Base-by-base conservation (phyloP, 1,140 invertebrate species). In the Scaptomyza graminum region DNA sequence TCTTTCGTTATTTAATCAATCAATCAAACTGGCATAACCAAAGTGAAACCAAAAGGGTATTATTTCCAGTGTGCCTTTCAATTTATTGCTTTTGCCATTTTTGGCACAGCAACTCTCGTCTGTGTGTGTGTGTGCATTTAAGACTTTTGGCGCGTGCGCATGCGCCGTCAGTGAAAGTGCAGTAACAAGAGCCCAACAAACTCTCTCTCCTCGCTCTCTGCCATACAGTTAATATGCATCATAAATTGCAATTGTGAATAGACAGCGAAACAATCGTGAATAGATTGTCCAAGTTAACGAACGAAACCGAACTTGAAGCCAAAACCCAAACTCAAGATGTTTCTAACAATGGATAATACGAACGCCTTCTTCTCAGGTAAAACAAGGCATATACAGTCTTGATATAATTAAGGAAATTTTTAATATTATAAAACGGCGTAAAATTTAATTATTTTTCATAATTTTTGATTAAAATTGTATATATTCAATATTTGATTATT, bases 361-460 rank as follows among this genome's bases (percentile, higher is more conserved):
- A 91, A 91, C 55, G 72, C 87, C 22, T 91, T 91, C 28, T 88
- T 91, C 83, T 91, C 90, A 90, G 90, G 90, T 91, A 89, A 71
- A 69, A 9, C 28, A 2, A 28, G 28, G 28, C 28, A 28, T 4
- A 6, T 4, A 25, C 5, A 2, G 18, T 22, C 18, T 22, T 3
- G 18, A 22, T 22, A 22, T 22, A 22, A 18, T 3, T 18, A 18
- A 18, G 18, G 18, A 1, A 18, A 22, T 22, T 22, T 3, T 22
- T 22, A 2, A 3, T 22, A 0, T 3, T 22, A 22, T 22, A 22
- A 22, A 22, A 31, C 28, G 1, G 28, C 2, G 28, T 28, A 0
- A 28, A 28, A 28, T 6, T 7, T 28, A 28, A 3, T 3, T 28
- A 28, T 28, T 28, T 3, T 2, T 28, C 28, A 25, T 25, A 25